Percentiles rank a stretch among this genome's conserved stretches.
Evolutionary conservation across 37 sponge, comb jelly and placozoan genomes (phyloP).

Genomic region (Bolinopsis microptera): DNA sequence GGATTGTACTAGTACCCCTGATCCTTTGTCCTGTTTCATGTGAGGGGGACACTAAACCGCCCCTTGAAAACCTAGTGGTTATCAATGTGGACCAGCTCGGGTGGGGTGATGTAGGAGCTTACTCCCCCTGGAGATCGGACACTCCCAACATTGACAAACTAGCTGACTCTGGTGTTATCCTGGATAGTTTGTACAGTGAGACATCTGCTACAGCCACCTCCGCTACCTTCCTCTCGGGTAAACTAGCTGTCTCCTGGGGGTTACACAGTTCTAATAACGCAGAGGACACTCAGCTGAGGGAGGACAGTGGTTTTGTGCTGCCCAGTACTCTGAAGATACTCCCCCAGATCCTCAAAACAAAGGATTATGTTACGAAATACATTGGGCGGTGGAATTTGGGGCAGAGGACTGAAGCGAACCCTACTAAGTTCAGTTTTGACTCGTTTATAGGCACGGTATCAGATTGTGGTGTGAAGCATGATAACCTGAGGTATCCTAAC

Average conservation of each 20-base stretch:
- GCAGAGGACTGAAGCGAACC: slow-evolving; percentile 37
- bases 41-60: not conserved
- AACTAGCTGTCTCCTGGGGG: not conserved
- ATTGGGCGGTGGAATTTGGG: slow-evolving; percentile 53
- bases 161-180: not conserved
- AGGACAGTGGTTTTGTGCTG: slow-evolving; percentile 41
- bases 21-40: too few relatives aligned
- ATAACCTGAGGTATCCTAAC: not conserved
- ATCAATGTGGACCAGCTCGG: not conserved
- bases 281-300: not conserved
- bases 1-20: too few relatives aligned
- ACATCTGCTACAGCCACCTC: slow-evolving; percentile 30
- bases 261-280: slow-evolving; percentile 42
- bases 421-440: slow-evolving; percentile 36
- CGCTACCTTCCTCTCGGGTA: not conserved
- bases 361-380: not conserved
- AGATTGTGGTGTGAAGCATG: not conserved
- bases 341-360: not conserved
- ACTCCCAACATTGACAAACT: slow-evolving; percentile 24
- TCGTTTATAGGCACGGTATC: slow-evolving; percentile 11
- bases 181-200: slow-evolving; percentile 53
- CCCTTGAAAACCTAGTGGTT: slow-evolving; percentile 14
- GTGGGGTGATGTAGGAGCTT: slow-evolving; percentile 17
- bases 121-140: slow-evolving; percentile 31
- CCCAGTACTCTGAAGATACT: not conserved